Evolutionary conservation across 1,140 invertebrate species (phyloP).

Genomic region (Ladona fulva): DNA sequence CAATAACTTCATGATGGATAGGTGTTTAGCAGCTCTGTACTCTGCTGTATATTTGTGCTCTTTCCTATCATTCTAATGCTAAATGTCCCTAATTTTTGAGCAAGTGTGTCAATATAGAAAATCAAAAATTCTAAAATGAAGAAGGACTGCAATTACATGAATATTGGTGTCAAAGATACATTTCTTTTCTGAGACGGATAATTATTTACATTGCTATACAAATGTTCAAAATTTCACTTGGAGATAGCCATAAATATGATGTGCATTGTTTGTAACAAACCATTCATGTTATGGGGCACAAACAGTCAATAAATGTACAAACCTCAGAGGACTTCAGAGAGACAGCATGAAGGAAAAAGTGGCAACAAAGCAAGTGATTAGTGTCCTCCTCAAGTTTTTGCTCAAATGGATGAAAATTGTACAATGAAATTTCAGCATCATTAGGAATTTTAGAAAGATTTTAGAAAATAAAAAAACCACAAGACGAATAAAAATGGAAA

Average conservation of each 20-base stretch:
- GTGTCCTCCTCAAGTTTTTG: background rate
- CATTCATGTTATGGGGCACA: background rate
- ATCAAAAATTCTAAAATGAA: too few relatives aligned
- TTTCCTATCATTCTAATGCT: too few relatives aligned
- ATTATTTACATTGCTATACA: background rate
- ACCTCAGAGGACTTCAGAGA: background rate
- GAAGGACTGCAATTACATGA: too few relatives aligned
- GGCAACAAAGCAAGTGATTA: conserved; percentile 9
- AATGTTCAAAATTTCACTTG: background rate
- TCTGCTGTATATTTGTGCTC: too few relatives aligned
- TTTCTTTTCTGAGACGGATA: too few relatives aligned
- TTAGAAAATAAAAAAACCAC: background rate
- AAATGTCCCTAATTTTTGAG: too few relatives aligned
- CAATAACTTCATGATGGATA: too few relatives aligned
- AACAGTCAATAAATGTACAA: conserved; percentile 10
- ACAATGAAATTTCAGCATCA: background rate
- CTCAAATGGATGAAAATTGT: background rate
- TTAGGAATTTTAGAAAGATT: background rate
- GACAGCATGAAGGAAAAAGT: conserved; percentile 1
- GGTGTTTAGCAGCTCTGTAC: too few relatives aligned
- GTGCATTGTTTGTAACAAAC: background rate
- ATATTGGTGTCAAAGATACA: too few relatives aligned
- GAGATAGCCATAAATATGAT: background rate
- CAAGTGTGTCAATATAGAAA: too few relatives aligned
- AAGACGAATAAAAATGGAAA: too few relatives aligned